Base-by-base conservation (phyloP, 2,888 invertebrate genomes). In the Portevinia maculata region DNA sequence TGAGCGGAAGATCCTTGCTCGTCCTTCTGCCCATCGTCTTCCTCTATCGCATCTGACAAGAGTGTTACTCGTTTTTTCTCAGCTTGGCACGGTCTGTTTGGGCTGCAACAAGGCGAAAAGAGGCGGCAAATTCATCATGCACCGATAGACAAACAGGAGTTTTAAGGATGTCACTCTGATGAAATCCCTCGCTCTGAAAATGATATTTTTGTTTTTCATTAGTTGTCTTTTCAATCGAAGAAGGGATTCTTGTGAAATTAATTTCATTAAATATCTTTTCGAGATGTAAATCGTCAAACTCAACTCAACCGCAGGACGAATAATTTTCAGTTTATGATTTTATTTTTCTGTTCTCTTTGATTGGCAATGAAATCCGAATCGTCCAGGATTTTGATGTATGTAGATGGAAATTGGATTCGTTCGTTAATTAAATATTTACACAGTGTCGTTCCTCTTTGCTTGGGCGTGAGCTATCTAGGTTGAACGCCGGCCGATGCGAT, bases 351-450 rank as follows among this genome's bases (percentile, higher is more conserved):
- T 4, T 19, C 30, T 48, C 57, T 75, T 57, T 70, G 76, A 83
- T 83, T 83, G 81, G 75, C 70, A 75, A 70, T 70, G 64, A 50
- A 64, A 73, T 50, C 60, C 46, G 44, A 64, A 44, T 57, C 57
- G 79, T 62, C 39, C 34, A 46, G 65, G 65, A 65, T 76, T 75
- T 71, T 65, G 81, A 81, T 64, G 70, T 73, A 74, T 57, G 59
- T 73, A 74, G 69, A 83, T 67, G 71, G 76, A 60, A 83, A 83
- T 83, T 78, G 76, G 60, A 67, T 83, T 83, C 71, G 76, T 78
- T 79, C 78, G 84, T 84, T 84, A 84, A 84, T 84, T 84, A 84
- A 84, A 84, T 84, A 84, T 84, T 84, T 84, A 74, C 84, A 73
- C 64, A 67, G 67, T 71, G 67, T 71, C 69, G 81, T 64, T 46